phyloP scores from a whole-genome alignment of 2,888 invertebrate genomes.

The Eucera pruinosa region DNA sequence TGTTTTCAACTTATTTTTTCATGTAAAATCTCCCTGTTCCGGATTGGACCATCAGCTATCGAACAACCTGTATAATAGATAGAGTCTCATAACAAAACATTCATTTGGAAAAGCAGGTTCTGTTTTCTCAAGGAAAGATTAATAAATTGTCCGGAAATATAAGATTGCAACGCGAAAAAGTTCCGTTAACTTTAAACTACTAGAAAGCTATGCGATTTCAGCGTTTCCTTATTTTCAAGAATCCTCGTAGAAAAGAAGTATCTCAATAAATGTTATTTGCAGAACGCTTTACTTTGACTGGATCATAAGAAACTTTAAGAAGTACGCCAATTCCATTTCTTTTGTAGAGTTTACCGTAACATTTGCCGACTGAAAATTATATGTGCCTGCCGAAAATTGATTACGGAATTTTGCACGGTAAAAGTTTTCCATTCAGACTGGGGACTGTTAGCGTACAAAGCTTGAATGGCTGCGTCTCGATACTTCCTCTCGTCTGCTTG shows the following conservation, averaged over 20 bases:
- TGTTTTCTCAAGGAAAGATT: no score
- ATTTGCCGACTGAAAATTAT: constrained; percentile 34
- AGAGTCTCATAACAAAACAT: no score
- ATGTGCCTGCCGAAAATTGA: constrained; percentile 47
- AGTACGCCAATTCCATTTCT: constrained; percentile 53
- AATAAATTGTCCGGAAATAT: no score
- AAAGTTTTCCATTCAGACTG: constrained; percentile 67
- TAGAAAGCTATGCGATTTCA: no score
- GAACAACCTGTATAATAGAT: no score
- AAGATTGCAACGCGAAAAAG: no score
- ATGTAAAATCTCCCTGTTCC: no score
- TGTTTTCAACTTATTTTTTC: no score
- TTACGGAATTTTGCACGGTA: constrained; percentile 63
- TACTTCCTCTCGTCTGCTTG: constrained; percentile 56
- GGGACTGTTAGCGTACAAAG: constrained; percentile 60
- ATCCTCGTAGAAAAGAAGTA: background rate
- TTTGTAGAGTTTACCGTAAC: constrained; percentile 19
- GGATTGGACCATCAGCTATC: no score
- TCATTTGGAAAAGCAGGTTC: no score
- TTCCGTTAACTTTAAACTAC: no score
- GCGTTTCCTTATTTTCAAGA: background rate
- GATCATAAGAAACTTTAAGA: constrained; percentile 56
- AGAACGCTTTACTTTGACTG: background rate
- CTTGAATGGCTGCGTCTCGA: constrained; percentile 44
- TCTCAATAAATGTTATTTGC: constrained; percentile 6